phyloP scores from a whole-genome alignment of 1,140 invertebrate genomes.

The Pristionchus pacificus region DNA sequence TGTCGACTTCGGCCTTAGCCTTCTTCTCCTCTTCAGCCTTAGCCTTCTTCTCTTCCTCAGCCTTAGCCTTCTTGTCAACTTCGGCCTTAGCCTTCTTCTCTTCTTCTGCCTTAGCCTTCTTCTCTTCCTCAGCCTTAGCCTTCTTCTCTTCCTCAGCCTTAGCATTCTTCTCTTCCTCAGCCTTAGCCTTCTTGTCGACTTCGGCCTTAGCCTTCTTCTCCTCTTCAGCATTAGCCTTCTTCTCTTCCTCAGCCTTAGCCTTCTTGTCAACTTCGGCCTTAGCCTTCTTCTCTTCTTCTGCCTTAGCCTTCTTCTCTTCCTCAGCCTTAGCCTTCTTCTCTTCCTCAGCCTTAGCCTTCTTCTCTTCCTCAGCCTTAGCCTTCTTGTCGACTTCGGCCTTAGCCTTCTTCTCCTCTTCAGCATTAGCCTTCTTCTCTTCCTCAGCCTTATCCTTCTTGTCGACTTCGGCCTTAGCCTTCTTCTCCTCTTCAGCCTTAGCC shows the following conservation, averaged over 20 bases:
- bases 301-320: neutral
- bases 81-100: constrained; percentile 14
- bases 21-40: neutral
- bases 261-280: constrained; percentile 14
- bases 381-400: constrained; percentile 1
- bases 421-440: neutral
- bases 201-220: no score
- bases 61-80: constrained; percentile 15
- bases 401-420: neutral
- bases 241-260: no score
- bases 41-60: constrained; percentile 3
- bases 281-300: no score
- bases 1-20: neutral
- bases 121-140: constrained; percentile 8
- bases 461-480: constrained; percentile 4
- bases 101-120: constrained; percentile 7
- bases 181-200: no score
- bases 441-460: constrained; percentile 10
- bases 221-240: constrained; percentile 3
- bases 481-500: constrained; percentile 13
- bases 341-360: constrained; percentile 11
- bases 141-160: no score
- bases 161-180: no score
- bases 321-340: constrained; percentile 2
- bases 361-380: neutral